Conservation (phyloP, 2,113 vertebrate genomes). For the Cyprinodon tularosa region DNA sequence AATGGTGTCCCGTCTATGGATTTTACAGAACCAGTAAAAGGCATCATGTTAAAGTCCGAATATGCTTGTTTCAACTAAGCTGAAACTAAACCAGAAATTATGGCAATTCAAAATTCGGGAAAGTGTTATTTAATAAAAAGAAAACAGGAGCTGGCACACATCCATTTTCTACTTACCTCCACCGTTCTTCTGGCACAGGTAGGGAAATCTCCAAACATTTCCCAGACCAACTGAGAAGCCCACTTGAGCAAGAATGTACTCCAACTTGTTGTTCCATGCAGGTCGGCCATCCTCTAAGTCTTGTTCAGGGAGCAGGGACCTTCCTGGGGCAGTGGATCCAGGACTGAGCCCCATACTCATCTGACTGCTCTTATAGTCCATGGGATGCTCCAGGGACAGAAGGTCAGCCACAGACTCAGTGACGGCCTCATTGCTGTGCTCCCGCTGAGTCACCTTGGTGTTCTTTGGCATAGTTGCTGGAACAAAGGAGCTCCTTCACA, state of each 20-base stretch:
- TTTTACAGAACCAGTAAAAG: neutral
- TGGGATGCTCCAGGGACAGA: constrained; percentile 92
- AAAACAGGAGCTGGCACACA: neutral
- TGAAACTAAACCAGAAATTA: constrained; percentile 11
- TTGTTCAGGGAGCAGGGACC: constrained; percentile 85
- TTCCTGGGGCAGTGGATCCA: constrained; percentile 76
- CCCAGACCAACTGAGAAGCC: constrained; percentile 97
- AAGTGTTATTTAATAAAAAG: constrained; percentile 1
- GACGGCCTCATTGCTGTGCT: constrained; percentile 95
- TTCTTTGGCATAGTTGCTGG: constrained; percentile 89
- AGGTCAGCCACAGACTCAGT: constrained; percentile 97
- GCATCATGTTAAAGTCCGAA: neutral
- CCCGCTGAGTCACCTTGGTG: constrained; percentile 95
- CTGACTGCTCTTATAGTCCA: constrained; percentile 95
- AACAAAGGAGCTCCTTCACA: constrained; percentile 21
- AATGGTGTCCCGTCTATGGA: neutral
- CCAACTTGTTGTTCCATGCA: constrained; percentile 96
- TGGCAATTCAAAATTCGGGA: neutral
- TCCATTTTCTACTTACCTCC: constrained; percentile 84
- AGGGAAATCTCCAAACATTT: constrained; percentile 98
- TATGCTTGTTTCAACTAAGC: constrained; percentile 25
- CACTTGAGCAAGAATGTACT: constrained; percentile 98
- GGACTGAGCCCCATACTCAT: constrained; percentile 87
- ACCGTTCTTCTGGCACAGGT: constrained; percentile 98
- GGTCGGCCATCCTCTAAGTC: constrained; percentile 88